Evolutionary conservation across 2,888 invertebrate species (phyloP), one percentile per base, ranked within the genome.

Genomic region (Pseudanteris insignis): DNA sequence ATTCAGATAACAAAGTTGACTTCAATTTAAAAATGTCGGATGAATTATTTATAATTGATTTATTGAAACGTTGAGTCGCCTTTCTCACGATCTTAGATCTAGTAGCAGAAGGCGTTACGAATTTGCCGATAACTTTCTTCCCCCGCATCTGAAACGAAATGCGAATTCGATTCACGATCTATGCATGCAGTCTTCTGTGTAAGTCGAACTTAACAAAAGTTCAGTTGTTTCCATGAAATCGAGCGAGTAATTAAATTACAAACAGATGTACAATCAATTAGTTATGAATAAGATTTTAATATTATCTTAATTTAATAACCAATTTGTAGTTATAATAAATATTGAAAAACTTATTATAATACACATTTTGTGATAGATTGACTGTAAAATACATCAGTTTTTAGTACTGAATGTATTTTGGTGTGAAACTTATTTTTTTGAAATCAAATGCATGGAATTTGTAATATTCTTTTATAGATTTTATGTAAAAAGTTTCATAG

Each of bases 81-180:
- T 34, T 59, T 59, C 59, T 53, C 59, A 59, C 59, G 59, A 59
- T 41, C 54, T 46, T 46, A 37, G n/a, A n/a, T n/a, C n/a, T n/a
- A 12, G 25, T 13, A 37, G 18, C 44, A 44, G 44, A 53, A 53
- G 53, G 44, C 53, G 53, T 53, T 53, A 53, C 44, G 44, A 44
- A 53, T 53, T 53, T 53, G 14, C 37, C 53, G 43, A 29, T 34
- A 40, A 26, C 48, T 28, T 48, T 59, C 46, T 40, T 40, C 51
- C 59, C 57, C 59, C 51, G 59, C 51, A 59, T 46, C 28, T n/a
- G 46, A 25, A 50, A 41, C 24, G 25, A 59, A 46, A 46, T 21
- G 51, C 46, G 53, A 53, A 44, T 53, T 51, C 59, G 59, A 59
- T 44, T 50, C 46, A 51, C 25, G 33, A 30, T 46, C 21, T 40